phyloP scores from a whole-genome alignment of 2,113 vertebrate genomes.

The Papio anubis region DNA sequence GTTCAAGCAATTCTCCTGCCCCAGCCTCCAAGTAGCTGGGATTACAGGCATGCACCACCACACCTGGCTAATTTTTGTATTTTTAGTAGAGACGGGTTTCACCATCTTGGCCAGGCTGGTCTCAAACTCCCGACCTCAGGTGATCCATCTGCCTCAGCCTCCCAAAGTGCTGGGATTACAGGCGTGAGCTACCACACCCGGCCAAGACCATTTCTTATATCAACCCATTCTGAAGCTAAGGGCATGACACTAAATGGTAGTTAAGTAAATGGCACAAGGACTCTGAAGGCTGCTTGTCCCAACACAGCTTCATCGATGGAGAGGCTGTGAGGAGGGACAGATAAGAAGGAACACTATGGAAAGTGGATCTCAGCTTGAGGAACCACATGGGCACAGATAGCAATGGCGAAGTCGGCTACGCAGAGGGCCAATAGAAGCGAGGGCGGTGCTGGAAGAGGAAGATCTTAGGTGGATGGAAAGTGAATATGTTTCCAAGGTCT shows the following conservation, averaged over 20 bases:
- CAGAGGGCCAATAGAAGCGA: fast-evolving
- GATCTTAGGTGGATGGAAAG: fast-evolving
- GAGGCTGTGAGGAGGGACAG: not conserved
- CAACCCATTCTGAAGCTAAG: not conserved
- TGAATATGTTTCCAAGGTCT: not conserved
- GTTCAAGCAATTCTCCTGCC: too few species aligned
- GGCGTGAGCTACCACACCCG: too few species aligned
- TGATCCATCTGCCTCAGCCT: too few species aligned
- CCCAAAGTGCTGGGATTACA: too few species aligned
- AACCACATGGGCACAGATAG: not conserved
- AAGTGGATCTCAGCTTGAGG: not conserved
- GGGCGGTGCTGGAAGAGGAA: fast-evolving
- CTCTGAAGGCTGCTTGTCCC: not conserved
- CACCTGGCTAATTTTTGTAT: too few species aligned
- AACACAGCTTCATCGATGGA: not conserved
- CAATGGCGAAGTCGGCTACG: fast-evolving
- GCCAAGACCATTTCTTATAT: not conserved
- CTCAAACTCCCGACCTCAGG: too few species aligned
- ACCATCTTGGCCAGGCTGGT: too few species aligned
- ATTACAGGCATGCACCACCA: too few species aligned
- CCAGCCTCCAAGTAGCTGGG: too few species aligned
- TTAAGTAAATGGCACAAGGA: not conserved
- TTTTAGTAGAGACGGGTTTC: too few species aligned
- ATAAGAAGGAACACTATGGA: not conserved
- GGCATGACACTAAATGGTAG: not conserved